Base-by-base conservation (phyloP, 2,113 vertebrate genomes). In the Triplophysa siluroides region DNA sequence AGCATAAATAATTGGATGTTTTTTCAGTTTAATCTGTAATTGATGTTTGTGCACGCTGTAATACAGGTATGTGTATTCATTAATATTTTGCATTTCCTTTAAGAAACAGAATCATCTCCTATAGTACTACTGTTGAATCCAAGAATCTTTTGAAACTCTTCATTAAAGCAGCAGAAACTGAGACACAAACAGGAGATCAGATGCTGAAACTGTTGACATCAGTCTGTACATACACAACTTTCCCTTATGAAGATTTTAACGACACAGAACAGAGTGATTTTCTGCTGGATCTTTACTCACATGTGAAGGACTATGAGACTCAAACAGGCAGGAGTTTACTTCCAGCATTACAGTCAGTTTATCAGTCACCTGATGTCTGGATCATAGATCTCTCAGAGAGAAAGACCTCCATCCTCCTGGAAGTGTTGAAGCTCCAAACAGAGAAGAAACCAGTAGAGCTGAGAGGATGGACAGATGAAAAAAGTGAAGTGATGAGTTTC, bases 371-470 rank as follows among this genome's bases (percentile, higher is more conserved):
- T 52, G 19, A 12, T 47, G 50, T 54, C 64, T 84, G 83, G 79
- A 64, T 29, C 11, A 69, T 78, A 63, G 64, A 81, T 33, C 69
- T 84, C 24, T 58, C 56, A 26, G 12, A 78, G 33, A 78, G 54
- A 81, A 84, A 67, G 66, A 6, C 8, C 54, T 62, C 72, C 1
- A 6, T 67, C 41, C 52, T 79, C 16, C 50, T 79, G 38, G 71
- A 82, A 67, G 77, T 80, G 38, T 65, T 85, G 68, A 78, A 83
- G 62, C 76, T 81, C 43, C 84, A 83, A 26, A 43, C 61, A 63
- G 71, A 45, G 23, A 83, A 77, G 79, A 82, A 76, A 83, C 65
- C 82, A 56, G 43, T 83, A 41, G 24, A 77, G 52, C 54, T 83
- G 61, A 64, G 2, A 14, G 66, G 66, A 19, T 77, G 70, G 66